These are phyloP conservation scores for Drosophila takahashii DNA, from an alignment of 1,140 invertebrate species.

Conservation along the genomic window DNA sequence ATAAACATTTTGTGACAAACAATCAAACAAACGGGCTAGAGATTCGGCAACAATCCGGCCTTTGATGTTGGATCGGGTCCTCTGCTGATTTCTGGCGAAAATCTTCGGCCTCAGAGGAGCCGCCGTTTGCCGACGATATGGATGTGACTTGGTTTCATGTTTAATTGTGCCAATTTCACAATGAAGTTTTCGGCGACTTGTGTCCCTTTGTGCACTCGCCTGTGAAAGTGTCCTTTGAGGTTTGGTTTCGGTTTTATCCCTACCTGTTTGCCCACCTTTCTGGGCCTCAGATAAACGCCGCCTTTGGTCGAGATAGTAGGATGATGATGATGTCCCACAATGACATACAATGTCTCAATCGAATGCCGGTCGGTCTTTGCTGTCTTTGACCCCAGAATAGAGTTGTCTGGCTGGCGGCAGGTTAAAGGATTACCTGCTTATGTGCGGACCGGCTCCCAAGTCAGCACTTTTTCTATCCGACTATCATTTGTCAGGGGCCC, in stretches of 20 bases:
- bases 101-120: slow-evolving; percentile 40
- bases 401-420: slow-evolving; percentile 72
- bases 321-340: slow-evolving; percentile 13
- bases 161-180: slow-evolving; percentile 82
- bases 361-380: slow-evolving; percentile 35
- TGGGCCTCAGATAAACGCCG: slow-evolving; percentile 60
- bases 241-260: slow-evolving; percentile 30
- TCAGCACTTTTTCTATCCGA: slow-evolving; percentile 60
- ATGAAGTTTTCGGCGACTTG: slow-evolving; percentile 48
- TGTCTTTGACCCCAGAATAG: slow-evolving; percentile 68
- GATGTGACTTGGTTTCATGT: slow-evolving; percentile 51
- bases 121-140: slow-evolving; percentile 27
- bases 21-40: slow-evolving; percentile 71
- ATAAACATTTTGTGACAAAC: slow-evolving; percentile 80
- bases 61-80: slow-evolving; percentile 47
- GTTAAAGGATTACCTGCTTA: slow-evolving; percentile 74
- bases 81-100: slow-evolving; percentile 46
- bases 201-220: slow-evolving; percentile 63
- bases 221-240: slow-evolving; percentile 80
- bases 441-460: slow-evolving; percentile 44
- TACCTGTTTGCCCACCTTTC: slow-evolving; percentile 50
- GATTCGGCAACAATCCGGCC: slow-evolving; percentile 33
- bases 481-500: slow-evolving; percentile 73
- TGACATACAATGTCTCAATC: slow-evolving; percentile 63
- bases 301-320: slow-evolving; percentile 37